phyloP scores from a whole-genome alignment of 23 tunicate species.

The Ascidia mentula region DNA sequence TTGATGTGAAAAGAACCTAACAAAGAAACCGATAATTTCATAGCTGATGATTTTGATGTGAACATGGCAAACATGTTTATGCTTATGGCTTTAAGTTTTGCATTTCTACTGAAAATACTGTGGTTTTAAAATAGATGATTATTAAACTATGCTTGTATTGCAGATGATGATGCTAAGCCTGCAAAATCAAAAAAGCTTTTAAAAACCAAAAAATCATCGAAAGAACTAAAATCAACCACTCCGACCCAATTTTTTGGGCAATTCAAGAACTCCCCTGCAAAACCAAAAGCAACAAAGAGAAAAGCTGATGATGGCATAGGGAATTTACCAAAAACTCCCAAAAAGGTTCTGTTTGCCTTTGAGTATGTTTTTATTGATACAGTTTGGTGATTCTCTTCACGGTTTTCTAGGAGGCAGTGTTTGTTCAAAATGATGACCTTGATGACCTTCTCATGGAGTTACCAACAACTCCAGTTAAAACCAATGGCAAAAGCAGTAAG shows the following conservation, averaged over 20 bases:
- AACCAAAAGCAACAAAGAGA: not conserved
- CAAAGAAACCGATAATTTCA: too few species aligned
- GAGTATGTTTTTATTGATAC: not conserved
- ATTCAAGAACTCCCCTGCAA: not conserved
- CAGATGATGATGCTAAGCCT: not conserved
- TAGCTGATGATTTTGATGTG: too few species aligned
- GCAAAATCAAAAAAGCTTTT: not conserved
- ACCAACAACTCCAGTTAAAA: not conserved
- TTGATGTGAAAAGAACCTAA: too few species aligned
- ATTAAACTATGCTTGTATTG: too few species aligned
- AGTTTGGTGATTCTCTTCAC: not conserved
- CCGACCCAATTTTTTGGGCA: constrained; percentile 10
- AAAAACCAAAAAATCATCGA: not conserved
- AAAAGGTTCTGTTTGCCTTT: not conserved
- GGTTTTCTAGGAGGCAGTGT: not conserved
- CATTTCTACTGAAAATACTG: too few species aligned
- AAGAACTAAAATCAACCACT: constrained; percentile 2
- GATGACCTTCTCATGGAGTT: not conserved
- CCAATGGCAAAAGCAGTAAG: not conserved
- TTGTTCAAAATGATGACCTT: not conserved
- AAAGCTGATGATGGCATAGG: not conserved
- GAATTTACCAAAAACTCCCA: constrained; percentile 4
- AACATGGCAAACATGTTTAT: too few species aligned
- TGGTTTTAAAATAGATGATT: too few species aligned
- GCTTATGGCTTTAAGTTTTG: too few species aligned